Evolutionary conservation across 2,113 vertebrate species (phyloP).

Genomic region (Triplophysa tibetana): DNA sequence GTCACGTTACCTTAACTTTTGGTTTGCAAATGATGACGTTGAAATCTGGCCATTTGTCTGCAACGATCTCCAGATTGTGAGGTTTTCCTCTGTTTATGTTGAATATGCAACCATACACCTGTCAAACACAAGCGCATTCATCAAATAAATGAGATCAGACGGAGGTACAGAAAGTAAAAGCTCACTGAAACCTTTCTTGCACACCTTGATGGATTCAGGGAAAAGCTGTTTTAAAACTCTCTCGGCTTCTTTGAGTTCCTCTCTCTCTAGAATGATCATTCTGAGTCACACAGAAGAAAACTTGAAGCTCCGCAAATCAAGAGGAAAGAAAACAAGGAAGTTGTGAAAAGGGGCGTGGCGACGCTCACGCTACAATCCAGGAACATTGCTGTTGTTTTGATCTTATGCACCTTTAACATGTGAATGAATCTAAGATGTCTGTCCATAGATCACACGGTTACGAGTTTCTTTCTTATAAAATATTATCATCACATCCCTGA

Average conservation of each 20-base stretch:
- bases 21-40: conserved; percentile 45
- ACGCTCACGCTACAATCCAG: no score
- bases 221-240: background rate
- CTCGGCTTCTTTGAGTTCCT: background rate
- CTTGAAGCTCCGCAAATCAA: background rate
- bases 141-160: no score
- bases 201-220: background rate
- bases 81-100: conserved; percentile 50
- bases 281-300: background rate
- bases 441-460: no score
- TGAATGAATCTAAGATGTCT: no score
- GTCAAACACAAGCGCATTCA: background rate
- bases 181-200: background rate
- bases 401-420: no score
- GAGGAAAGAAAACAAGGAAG: background rate
- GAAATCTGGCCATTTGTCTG: conserved; percentile 47
- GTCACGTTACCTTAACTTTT: conserved; percentile 32
- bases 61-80: conserved; percentile 41
- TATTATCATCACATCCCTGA: no score
- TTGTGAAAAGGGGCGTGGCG: background rate
- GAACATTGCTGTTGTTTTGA: no score
- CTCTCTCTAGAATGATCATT: background rate
- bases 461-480: no score
- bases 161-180: no score
- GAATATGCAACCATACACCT: conserved; percentile 52